Evolutionary conservation across 2,888 invertebrate genomes (phyloP).

Genomic region (Blastobasis lacticolella): DNA sequence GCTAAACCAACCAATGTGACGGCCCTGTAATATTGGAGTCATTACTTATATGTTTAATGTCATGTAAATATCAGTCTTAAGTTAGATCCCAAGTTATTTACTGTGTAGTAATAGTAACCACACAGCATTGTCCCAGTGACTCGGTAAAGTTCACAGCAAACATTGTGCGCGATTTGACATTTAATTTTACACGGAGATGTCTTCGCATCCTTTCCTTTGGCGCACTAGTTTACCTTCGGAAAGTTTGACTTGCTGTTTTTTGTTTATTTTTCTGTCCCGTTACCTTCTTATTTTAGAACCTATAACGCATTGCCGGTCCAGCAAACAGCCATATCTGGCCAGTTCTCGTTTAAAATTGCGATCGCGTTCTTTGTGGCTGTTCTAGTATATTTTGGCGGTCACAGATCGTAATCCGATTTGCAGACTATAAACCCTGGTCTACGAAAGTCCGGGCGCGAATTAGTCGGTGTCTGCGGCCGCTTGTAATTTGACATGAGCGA

Average conservation of each 20-base stretch:
- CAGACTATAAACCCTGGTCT: constrained; percentile 10
- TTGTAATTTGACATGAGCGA: constrained; percentile 44
- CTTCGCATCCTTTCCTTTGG: constrained; percentile 58
- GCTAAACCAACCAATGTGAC: too few species aligned
- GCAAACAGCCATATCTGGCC: neutral
- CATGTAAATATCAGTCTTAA: neutral
- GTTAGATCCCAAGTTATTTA: neutral
- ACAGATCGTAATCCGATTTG: neutral
- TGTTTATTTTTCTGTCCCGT: neutral
- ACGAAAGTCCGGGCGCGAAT: constrained; percentile 33
- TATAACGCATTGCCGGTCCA: too few species aligned
- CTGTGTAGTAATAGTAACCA: neutral
- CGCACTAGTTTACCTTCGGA: constrained; percentile 56
- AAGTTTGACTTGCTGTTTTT: constrained; percentile 48
- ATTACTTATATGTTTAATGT: neutral
- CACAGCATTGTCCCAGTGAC: constrained; percentile 14
- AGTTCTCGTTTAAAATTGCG: neutral
- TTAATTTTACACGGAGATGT: constrained; percentile 37
- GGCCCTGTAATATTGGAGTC: neutral
- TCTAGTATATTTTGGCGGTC: too few species aligned
- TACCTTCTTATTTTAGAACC: too few species aligned
- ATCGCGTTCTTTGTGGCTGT: too few species aligned
- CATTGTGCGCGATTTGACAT: constrained; percentile 47
- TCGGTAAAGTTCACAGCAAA: constrained; percentile 45
- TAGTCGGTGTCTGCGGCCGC: too few species aligned